Percentiles rank a stretch among this genome's conserved stretches.
These are phyloP conservation scores for Gonatopus flavifemur DNA, from an alignment of 1,140 invertebrate genomes.

Conservation along the genomic window DNA sequence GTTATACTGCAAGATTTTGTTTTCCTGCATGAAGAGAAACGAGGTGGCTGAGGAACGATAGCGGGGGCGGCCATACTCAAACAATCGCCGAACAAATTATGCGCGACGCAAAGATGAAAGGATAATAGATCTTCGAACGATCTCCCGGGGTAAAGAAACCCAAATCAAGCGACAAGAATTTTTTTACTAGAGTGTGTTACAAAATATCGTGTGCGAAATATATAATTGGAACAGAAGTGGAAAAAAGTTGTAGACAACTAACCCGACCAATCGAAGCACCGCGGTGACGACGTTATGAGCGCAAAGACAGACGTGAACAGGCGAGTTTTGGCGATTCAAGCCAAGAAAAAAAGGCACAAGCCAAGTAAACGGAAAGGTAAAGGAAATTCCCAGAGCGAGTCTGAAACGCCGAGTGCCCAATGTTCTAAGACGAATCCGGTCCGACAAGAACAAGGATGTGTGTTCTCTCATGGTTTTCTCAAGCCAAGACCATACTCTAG, in stretches of 20 bases:
- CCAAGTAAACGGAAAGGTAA: slow-evolving; percentile 77
- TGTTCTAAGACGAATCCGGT: slow-evolving; percentile 56
- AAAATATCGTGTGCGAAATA: too few relatives aligned
- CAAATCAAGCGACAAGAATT: not conserved
- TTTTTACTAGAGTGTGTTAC: too few relatives aligned
- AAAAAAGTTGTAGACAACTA: too few relatives aligned
- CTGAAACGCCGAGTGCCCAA: slow-evolving; percentile 29
- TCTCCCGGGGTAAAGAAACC: not conserved
- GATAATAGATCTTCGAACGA: slow-evolving; percentile 20
- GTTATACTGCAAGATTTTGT: too few relatives aligned
- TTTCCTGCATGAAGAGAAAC: too few relatives aligned
- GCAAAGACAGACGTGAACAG: slow-evolving; percentile 84
- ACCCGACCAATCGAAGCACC: slow-evolving; percentile 11
- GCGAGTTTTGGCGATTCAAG: slow-evolving; percentile 82
- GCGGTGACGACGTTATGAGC: slow-evolving; percentile 62
- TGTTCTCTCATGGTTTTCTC: slow-evolving; percentile 18
- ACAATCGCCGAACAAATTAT: slow-evolving; percentile 39
- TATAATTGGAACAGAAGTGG: too few relatives aligned
- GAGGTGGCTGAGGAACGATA: slow-evolving; percentile 5
- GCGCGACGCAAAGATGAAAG: slow-evolving; percentile 30
- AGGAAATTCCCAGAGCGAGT: slow-evolving; percentile 57
- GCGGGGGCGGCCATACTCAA: slow-evolving; percentile 46
- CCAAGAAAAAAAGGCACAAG: slow-evolving; percentile 87
- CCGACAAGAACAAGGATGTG: slow-evolving; percentile 27
- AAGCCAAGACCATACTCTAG: slow-evolving; percentile 30